Conservation (phyloP, 2,888 invertebrate genomes). For the Perizoma affinitatum region DNA sequence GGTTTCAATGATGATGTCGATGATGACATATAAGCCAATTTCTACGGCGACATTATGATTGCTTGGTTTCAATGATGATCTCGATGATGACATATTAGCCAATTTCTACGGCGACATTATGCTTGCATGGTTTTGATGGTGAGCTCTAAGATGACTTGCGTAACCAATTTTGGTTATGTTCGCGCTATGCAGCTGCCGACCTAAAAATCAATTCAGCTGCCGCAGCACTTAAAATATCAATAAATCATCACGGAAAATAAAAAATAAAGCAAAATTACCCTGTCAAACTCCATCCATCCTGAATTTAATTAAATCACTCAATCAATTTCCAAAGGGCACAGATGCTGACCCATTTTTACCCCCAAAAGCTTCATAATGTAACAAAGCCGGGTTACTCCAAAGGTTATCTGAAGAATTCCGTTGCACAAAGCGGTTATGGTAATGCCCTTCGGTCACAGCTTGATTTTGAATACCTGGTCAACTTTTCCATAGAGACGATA, state of each 20-base stretch:
- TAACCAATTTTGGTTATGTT: no score
- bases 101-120: no score
- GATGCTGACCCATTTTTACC: conserved; percentile 30
- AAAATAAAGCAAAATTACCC: not conserved
- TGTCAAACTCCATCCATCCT: conserved; percentile 8
- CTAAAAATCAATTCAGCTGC: no score
- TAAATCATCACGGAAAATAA: not conserved
- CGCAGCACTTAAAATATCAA: no score
- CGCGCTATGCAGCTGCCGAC: no score
- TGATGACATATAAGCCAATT: no score
- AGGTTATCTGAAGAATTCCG: conserved; percentile 28
- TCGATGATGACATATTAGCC: no score
- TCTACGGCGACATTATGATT: no score
- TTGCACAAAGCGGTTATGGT: conserved; percentile 40
- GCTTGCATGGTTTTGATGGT: no score
- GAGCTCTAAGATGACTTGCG: no score
- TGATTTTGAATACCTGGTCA: conserved; percentile 15
- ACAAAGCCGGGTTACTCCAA: conserved; percentile 26
- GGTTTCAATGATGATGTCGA: no score
- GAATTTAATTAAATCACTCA: conserved; percentile 20
- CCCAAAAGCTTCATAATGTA: conserved; percentile 26
- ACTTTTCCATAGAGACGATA: not conserved
- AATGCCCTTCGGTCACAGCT: conserved; percentile 26
- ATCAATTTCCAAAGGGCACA: conserved; percentile 22
- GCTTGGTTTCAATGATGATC: no score